A percentile compares a stretch with the other conserved stretches of the same genome.
phyloP scores from a whole-genome alignment of 2,888 invertebrate genomes.

The Proisotoma minuta region DNA sequence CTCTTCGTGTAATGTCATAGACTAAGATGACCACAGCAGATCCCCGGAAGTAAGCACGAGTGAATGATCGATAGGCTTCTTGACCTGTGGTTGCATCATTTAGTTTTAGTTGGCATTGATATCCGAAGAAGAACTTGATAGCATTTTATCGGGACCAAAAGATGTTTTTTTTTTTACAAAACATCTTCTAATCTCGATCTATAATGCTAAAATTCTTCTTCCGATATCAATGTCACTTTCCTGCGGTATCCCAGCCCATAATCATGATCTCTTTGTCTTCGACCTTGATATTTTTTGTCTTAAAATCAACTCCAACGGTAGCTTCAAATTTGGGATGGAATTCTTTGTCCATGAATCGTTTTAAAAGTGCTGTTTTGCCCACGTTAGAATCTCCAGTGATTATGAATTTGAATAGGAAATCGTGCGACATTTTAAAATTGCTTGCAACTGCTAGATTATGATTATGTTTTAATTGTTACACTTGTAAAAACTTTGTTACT shows the following conservation, averaged over 20 bases:
- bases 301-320: conserved; percentile 30
- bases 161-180: too few relatives aligned
- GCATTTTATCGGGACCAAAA: too few relatives aligned
- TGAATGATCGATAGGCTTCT: conserved; percentile 26
- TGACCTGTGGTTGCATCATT: conserved; percentile 27
- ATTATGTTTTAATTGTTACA: not conserved
- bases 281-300: conserved; percentile 19
- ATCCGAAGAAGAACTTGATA: too few relatives aligned
- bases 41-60: conserved; percentile 24
- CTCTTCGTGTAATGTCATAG: conserved; percentile 20
- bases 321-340: conserved; percentile 26
- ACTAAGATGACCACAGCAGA: conserved; percentile 28
- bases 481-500: not conserved
- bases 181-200: too few relatives aligned
- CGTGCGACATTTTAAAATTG: conserved; percentile 27
- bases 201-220: too few relatives aligned
- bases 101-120: too few relatives aligned
- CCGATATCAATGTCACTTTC: too few relatives aligned
- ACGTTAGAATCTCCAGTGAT: conserved; percentile 23
- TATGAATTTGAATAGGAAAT: conserved; percentile 30
- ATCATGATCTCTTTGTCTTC: conserved; percentile 24
- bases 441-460: not conserved
- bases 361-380: conserved; percentile 26
- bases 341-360: conserved; percentile 21
- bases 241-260: conserved; percentile 28